Base-by-base conservation (phyloP, 2,888 invertebrate genomes). In the Brachyopa scutellaris region DNA sequence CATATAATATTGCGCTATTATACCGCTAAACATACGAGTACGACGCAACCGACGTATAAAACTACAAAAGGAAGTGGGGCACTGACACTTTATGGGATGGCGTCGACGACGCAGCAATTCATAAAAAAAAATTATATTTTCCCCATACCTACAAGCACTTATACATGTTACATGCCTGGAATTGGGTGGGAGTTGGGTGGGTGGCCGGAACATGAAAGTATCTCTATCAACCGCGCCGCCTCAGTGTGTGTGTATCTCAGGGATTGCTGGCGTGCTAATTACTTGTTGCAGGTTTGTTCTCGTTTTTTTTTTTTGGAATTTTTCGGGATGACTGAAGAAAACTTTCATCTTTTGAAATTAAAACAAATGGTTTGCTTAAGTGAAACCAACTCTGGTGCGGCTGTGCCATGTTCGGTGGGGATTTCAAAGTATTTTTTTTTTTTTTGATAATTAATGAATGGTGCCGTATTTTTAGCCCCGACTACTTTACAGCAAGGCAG, bases 321-420 rank as follows among this genome's bases (percentile, higher is more conserved):
- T 11, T 13, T 13, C 29, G 4, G 9, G 15, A n/a, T n/a, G n/a
- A n/a, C n/a, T n/a, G 21, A 21, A n/a, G 1, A 33, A 33, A 53
- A 33, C 33, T 33, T 33, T 53, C 53, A 53, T 53, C 53, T 53
- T 53, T 33, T 11, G 21, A 61, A 70, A 70, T 70, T 70, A 61
- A 61, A 70, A 70, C 61, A 61, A 70, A 70, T 70, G 61, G 49
- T 51, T 70, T 61, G 61, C 40, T 42, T 67, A 67, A 67, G 53
- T 55, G 42, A 42, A 67, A 19, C 49, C 26, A 47, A 13, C 3
- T 13, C 23, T 13, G 47, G 36, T 29, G 8, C 38, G 11, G 13
- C 9, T 15, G 40, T 15, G 40, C 17, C 8, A 40, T 8, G 1
- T 40, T 40, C n/a, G n/a, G n/a, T 15, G 15, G 38, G 15, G 15